phyloP scores from a whole-genome alignment of 2,113 vertebrate genomes.

The Hippocampus mohnikei region DNA sequence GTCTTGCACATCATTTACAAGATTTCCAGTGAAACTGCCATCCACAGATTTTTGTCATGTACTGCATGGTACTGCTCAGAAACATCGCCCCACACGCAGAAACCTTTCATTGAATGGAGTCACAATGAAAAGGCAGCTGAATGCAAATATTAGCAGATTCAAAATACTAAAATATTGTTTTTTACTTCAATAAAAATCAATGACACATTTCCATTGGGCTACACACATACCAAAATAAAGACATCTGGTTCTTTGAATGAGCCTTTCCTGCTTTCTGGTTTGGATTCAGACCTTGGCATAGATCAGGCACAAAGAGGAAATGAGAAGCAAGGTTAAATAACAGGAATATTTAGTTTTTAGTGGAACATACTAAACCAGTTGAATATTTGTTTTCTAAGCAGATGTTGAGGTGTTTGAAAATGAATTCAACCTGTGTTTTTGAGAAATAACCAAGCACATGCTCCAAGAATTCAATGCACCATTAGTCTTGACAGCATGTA shows the following conservation, averaged over 20 bases:
- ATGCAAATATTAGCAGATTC: slow-evolving; percentile 11
- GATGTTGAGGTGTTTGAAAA: slow-evolving; percentile 9
- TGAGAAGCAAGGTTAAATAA: slow-evolving; percentile 17
- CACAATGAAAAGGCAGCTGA: slow-evolving; percentile 4
- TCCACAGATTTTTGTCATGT: slow-evolving; percentile 24
- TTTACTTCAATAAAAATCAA: slow-evolving; percentile 15
- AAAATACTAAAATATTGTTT: slow-evolving; percentile 8
- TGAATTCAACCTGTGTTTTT: slow-evolving; percentile 1
- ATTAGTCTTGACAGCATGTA: background rate
- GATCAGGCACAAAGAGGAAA: slow-evolving; percentile 28
- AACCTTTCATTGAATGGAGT: slow-evolving; percentile 42
- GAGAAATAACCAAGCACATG: background rate
- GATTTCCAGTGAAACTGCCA: slow-evolving; percentile 29
- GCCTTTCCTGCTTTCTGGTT: slow-evolving; percentile 41
- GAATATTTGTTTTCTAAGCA: slow-evolving; percentile 14
- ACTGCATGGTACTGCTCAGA: slow-evolving; percentile 11
- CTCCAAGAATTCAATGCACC: slow-evolving; percentile 8
- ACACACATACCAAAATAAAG: slow-evolving; percentile 2
- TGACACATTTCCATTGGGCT: background rate
- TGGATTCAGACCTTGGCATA: slow-evolving; percentile 35
- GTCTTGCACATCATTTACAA: slow-evolving; percentile 40
- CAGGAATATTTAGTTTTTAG: slow-evolving; percentile 4
- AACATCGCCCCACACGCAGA: slow-evolving; percentile 36
- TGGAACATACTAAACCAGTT: slow-evolving; percentile 25
- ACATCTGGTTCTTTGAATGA: slow-evolving; percentile 14